Evolutionary conservation across 2,797 vertebrate species (phyloP).

Genomic region (Glossophaga mutica): DNA sequence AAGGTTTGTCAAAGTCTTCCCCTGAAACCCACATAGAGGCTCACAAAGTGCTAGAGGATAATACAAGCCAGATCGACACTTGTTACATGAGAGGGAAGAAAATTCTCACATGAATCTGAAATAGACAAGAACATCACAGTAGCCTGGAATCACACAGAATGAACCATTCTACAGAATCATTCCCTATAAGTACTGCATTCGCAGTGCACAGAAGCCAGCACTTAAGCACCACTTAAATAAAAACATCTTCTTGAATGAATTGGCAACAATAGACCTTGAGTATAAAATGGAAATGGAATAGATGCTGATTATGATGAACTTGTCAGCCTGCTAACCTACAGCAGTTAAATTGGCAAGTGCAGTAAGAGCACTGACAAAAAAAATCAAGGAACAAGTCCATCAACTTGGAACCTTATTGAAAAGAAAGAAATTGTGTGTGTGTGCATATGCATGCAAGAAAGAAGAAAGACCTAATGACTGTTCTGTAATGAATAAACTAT

Average conservation of each 20-base stretch:
- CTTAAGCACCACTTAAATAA: constrained; percentile 64
- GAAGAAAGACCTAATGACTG: not conserved
- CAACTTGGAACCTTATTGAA: not conserved
- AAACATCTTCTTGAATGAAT: constrained; percentile 72
- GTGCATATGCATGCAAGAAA: not conserved
- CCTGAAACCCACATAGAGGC: not conserved
- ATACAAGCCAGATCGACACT: constrained; percentile 13
- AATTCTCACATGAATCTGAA: constrained; percentile 12
- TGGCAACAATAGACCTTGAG: constrained; percentile 70
- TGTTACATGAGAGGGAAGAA: constrained; percentile 35
- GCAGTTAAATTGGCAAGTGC: constrained; percentile 39
- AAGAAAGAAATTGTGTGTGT: not conserved
- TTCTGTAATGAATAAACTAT: not conserved
- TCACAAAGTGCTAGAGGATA: not conserved
- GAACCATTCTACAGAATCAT: not conserved
- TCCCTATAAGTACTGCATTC: not conserved
- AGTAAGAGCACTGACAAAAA: constrained; percentile 30
- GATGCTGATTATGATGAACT: constrained; percentile 68
- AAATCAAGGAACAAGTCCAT: constrained; percentile 48
- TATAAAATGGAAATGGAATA: constrained; percentile 71
- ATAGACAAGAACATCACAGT: constrained; percentile 18
- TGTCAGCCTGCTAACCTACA: constrained; percentile 32
- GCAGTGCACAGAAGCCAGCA: constrained; percentile 36
- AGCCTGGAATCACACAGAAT: not conserved
- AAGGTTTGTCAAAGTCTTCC: not conserved